Base-by-base conservation (phyloP, 1,140 invertebrate genomes). In the Lasioglossum baleicum region DNA sequence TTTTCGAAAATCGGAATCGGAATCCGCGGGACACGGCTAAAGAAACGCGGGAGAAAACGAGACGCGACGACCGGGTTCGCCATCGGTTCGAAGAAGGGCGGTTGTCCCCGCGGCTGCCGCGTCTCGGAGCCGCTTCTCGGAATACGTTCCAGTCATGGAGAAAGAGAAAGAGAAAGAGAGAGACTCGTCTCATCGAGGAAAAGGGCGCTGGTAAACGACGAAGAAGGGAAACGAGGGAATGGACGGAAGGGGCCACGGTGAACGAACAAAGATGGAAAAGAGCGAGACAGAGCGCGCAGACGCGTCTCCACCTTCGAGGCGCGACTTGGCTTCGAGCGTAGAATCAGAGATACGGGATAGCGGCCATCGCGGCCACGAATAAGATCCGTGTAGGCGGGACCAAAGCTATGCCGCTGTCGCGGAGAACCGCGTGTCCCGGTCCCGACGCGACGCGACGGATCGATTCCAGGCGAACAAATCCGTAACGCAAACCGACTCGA, bases 361-460 rank as follows among this genome's bases (percentile, higher is more conserved):
- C 92, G 89, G 92, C 92, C 92, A 92, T 92, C 87, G 90, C 90
- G 88, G 89, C 84, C 88, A 90, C 91, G 85, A 92, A 91, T 89
- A 88, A 88, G 84, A 84, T 86, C 72, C 88, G 89, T 91, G 92
- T 93, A 91, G 92, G 92, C 91, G 92, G 91, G 91, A 91, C 91
- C 90, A 90, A 88, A 83, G 79, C 53, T 82, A 86, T 83, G 48
- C 22, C 80, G 77, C 67, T 79, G 82, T 56, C 26, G 75, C 73
- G 51, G 15, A 53, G 17, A 20, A 53, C 51, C 67, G 67, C 26
- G 51, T 17, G 13, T 17, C 51, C 7, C 6, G 56, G 51, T 15
- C 13, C 17, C 51, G 56, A 22, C 20, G 6, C 56, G 56, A 58
- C 56, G 20, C 56, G 56, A 58, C 56, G 20, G 56, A 58, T 58